Evolutionary conservation across 1,140 invertebrate genomes (phyloP), one percentile per base, ranked within the genome.

Genomic region (Tetragonula clypearis): DNA sequence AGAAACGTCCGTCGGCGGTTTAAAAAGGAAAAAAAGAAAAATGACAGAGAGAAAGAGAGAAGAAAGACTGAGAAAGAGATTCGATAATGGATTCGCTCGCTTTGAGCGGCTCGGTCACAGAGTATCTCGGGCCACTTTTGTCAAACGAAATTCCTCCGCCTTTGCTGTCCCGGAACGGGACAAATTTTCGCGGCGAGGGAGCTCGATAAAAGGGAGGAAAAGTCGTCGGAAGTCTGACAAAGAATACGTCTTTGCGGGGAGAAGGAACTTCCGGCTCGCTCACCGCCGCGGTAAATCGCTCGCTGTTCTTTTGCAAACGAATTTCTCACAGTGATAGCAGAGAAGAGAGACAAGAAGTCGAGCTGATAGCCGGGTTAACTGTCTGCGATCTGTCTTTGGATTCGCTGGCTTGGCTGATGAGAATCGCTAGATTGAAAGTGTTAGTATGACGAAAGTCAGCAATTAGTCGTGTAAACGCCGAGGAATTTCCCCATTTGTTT

Each of bases 171-270:
- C 35, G 14, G 41, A 26, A 72, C 68, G 76, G 68, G 56, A 58
- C 68, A 79, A 84, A 84, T 84, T 55, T 58, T 56, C 58, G 77
- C 11, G 56, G 35, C 21, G 49, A 72, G 55, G 14, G 65, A 72
- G 76, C 82, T 79, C 82, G 76, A 84, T 84, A 79, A 84, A 84
- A 79, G 68, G 66, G 68, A 79, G 56, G 76, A 84, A 49, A 79
- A 84, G 68, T 84, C 68, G 77, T 62, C 73, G 77, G 41, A 79
- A 71, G 58, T 84, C 30, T 8, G 71, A 84, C 82, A 84, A 79
- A 79, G 82, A 79, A 79, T 23, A 49, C 26, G 49, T 78, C 21
- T 49, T 49, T 49, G 41, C 41, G 41, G 26, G 23, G 55, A 49
- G 41, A 79, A 79, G 30, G 82, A 84, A 84, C 58, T 84, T 84